These are phyloP conservation scores for Heliconius cydno DNA, from an alignment of 2,888 invertebrate species.

Conservation along the genomic window DNA sequence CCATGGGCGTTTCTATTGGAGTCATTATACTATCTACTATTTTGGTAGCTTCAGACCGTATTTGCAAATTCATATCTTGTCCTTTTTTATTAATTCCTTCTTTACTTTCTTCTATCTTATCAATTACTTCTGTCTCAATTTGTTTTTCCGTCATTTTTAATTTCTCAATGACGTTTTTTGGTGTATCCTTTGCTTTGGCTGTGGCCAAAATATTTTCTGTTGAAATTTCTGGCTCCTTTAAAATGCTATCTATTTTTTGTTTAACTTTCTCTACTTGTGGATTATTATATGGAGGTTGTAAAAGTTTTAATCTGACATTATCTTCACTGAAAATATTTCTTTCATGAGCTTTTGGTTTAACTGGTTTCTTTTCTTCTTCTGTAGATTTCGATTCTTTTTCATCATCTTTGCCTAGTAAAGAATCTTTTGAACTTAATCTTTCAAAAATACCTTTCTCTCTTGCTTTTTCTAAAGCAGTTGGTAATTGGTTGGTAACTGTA, in stretches of 20 bases:
- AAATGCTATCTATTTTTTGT: conserved; percentile 77
- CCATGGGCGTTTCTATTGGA: conserved; percentile 74
- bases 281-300: conserved; percentile 77
- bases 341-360: conserved; percentile 55
- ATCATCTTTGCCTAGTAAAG: conserved; percentile 70
- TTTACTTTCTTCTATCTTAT: conserved; percentile 63
- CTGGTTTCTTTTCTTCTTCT: conserved; percentile 63
- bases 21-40: conserved; percentile 77
- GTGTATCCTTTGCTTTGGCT: conserved; percentile 55
- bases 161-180: conserved; percentile 62
- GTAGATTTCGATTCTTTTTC: conserved; percentile 55
- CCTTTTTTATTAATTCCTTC: conserved; percentile 63
- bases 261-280: conserved; percentile 78
- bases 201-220: conserved; percentile 72
- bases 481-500: conserved; percentile 81
- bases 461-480: conserved; percentile 76
- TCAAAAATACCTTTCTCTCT: conserved; percentile 79
- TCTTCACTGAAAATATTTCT: conserved; percentile 66
- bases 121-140: conserved; percentile 58
- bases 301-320: conserved; percentile 68
- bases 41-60: conserved; percentile 72
- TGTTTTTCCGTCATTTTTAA: conserved; percentile 62
- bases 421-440: conserved; percentile 75
- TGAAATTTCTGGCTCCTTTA: conserved; percentile 78
- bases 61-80: conserved; percentile 63